Percentiles rank a stretch among this genome's conserved stretches.
Evolutionary conservation across 2,888 invertebrate species (phyloP).

Genomic region (Zootermopsis nevadensis): DNA sequence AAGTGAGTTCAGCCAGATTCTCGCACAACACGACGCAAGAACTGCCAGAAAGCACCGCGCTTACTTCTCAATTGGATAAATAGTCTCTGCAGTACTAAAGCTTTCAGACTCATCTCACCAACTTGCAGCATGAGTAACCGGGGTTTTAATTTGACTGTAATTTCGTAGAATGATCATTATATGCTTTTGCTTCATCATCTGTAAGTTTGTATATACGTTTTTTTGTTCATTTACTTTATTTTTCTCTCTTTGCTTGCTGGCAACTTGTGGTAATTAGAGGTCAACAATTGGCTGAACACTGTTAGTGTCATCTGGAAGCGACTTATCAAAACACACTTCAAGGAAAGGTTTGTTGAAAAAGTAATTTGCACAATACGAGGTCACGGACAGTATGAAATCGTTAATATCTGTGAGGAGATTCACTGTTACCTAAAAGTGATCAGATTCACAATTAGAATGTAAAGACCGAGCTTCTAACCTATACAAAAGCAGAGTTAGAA

Average conservation of each 20-base stretch:
- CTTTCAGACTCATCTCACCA: constrained; percentile 4
- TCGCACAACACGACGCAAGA: constrained; percentile 49
- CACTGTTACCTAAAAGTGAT: neutral
- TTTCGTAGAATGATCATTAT: constrained; percentile 32
- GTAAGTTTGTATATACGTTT: constrained; percentile 18
- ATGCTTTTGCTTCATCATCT: constrained; percentile 16
- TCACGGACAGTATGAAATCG: neutral
- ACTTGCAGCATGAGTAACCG: constrained; percentile 33
- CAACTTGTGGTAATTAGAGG: constrained; percentile 2
- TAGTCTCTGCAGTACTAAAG: constrained; percentile 33
- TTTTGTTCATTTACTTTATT: constrained; percentile 15
- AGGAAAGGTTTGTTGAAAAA: neutral
- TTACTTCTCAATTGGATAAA: constrained; percentile 50
- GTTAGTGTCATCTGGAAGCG: neutral
- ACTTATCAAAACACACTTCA: constrained; percentile 16
- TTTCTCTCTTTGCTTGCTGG: neutral
- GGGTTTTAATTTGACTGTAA: constrained; percentile 37
- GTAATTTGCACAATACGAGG: neutral
- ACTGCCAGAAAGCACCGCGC: constrained; percentile 49
- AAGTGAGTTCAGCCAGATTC: constrained; percentile 54
- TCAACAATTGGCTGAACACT: constrained; percentile 11
- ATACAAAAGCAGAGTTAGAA: too few relatives aligned
- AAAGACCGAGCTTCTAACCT: too few relatives aligned
- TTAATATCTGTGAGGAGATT: neutral
- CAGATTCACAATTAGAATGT: too few relatives aligned